Evolutionary conservation across 2,888 invertebrate species (phyloP).

Genomic region (Volucella bombylans): DNA sequence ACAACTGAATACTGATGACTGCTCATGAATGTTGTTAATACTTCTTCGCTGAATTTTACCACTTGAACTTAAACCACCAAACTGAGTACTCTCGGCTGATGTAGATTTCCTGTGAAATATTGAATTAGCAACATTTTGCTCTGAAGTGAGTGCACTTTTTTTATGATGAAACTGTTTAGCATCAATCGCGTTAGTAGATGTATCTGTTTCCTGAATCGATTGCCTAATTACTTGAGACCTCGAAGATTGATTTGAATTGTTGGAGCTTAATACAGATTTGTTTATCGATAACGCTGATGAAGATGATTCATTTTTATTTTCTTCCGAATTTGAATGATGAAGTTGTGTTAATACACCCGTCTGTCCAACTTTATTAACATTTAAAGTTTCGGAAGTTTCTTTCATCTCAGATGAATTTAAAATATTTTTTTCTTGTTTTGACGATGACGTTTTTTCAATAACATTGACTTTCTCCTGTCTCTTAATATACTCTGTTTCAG

Average conservation of each 20-base stretch:
- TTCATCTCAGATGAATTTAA: conserved; percentile 76
- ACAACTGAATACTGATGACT: conserved; percentile 86
- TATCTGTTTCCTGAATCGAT: conserved; percentile 61
- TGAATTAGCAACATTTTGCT: conserved; percentile 89
- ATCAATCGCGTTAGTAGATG: conserved; percentile 59
- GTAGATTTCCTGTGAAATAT: conserved; percentile 88
- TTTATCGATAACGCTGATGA: conserved; percentile 27
- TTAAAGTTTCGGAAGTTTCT: conserved; percentile 49
- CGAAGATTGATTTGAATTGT: conserved; percentile 52
- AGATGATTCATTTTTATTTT: conserved; percentile 13
- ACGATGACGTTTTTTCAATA: conserved; percentile 80
- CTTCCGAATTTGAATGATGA: conserved; percentile 25
- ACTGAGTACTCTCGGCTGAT: conserved; percentile 77
- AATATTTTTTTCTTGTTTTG: conserved; percentile 79
- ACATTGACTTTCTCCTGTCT: conserved; percentile 80
- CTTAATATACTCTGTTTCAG: conserved; percentile 80
- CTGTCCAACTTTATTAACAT: conserved; percentile 41
- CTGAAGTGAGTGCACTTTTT: conserved; percentile 88
- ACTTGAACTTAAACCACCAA: conserved; percentile 79
- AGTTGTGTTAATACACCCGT: conserved; percentile 4
- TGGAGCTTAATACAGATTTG: conserved; percentile 31
- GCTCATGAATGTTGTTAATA: conserved; percentile 90
- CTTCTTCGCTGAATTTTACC: conserved; percentile 92
- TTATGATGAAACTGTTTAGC: conserved; percentile 85
- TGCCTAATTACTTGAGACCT: conserved; percentile 64